These are phyloP conservation scores for Phodopus roborovskii DNA, from an alignment of 2,113 vertebrate genomes.

Conservation along the genomic window DNA sequence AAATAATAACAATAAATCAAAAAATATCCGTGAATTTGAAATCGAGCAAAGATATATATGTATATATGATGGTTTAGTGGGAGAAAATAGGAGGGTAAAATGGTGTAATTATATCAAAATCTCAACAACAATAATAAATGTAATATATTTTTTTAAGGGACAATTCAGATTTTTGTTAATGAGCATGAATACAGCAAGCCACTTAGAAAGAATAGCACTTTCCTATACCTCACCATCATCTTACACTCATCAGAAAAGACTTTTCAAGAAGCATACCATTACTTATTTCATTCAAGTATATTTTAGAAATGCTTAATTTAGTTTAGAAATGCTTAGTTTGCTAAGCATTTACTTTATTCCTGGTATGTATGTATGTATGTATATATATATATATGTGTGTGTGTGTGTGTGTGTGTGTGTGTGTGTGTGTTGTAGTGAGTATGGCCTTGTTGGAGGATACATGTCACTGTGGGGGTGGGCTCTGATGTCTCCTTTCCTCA, in stretches of 20 bases:
- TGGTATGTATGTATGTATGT: too few relatives aligned
- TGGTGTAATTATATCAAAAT: background rate
- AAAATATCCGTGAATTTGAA: background rate
- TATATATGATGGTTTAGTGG: background rate
- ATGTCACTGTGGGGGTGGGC: too few relatives aligned
- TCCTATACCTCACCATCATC: background rate
- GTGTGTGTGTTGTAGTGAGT: too few relatives aligned
- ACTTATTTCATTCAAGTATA: background rate
- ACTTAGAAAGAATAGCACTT: background rate
- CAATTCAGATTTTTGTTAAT: background rate
- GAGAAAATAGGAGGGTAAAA: background rate
- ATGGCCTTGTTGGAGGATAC: too few relatives aligned
- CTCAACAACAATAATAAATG: background rate
- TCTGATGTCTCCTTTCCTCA: too few relatives aligned
- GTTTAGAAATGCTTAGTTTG: background rate
- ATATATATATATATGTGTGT: too few relatives aligned
- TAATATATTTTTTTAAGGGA: background rate
- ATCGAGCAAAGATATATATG: background rate
- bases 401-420: too few relatives aligned
- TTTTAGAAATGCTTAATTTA: background rate
- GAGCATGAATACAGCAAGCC: background rate
- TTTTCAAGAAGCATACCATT: slow-evolving; percentile 33
- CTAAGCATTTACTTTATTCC: background rate
- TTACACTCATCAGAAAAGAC: background rate
- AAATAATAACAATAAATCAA: background rate